Evolutionary conservation across 2,113 vertebrate genomes (phyloP), one percentile per base, ranked within the genome.

Genomic region (Laterallus jamaicensis): DNA sequence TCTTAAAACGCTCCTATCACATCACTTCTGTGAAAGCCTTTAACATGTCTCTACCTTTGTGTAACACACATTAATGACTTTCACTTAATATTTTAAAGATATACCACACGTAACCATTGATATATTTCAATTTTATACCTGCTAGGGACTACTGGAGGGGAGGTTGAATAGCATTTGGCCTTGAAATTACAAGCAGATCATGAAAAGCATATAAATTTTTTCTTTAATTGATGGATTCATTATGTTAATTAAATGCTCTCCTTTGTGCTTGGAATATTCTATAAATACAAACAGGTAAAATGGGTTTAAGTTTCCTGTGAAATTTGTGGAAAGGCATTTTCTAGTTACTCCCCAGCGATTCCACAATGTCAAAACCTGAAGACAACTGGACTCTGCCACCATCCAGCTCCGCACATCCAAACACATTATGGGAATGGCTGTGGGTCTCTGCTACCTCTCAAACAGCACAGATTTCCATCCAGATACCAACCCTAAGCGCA

Each of bases 211-310:
- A 76, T 71, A 88, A 96, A 92, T 69, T 92, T 85, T 85, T 88
- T 32, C 81, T 93, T 96, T 96, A 97, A 80, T 71, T 94, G 95
- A 90, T 67, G 63, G 60, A 86, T 96, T 97, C 31, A 82, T 95
- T 89, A 94, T 88, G 82, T 94, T 88, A 64, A 89, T 70, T 83
- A 82, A 93, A 96, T 75, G 40, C 47, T 37, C 28, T 93, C 70
- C 56, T 97, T 97, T 94, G 80, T 88, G 81, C 78, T 91, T 5
- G 5, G 82, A 39, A 55, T 63, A 79, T 85, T 79, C 85, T 92
- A 8, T 82, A 90, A 85, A 82, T 11, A 22, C 2, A 8, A 74
- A 55, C 31, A 86, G 32, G 58, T 68, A 68, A 84, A 74, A 86
- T 0, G 66, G 42, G 26, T 64, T 28, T 15, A 67, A 12, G 28